Evolutionary conservation across 2,888 invertebrate species (phyloP).

Genomic region (Drosophila prostipennis): DNA sequence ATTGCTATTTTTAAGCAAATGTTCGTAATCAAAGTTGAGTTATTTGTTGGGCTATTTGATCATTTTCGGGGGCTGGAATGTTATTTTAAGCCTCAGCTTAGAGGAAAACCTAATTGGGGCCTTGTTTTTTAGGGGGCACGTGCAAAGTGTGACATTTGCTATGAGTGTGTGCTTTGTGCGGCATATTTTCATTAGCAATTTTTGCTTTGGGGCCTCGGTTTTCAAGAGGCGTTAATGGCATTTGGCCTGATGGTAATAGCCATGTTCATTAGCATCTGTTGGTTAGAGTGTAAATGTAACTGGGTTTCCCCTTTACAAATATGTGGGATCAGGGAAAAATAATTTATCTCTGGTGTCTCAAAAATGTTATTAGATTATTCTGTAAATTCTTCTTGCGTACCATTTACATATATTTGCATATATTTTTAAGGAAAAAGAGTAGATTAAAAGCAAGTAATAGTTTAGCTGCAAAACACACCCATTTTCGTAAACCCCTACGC

Average conservation of each 20-base stretch:
- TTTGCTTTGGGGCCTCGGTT: constrained; percentile 3
- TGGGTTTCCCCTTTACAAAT: constrained; percentile 5
- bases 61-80: not conserved
- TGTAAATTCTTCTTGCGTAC: too few relatives aligned
- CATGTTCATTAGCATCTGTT: constrained; percentile 28
- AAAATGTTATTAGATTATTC: not conserved
- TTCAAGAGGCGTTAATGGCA: constrained; percentile 29
- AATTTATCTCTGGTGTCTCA: not conserved
- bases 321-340: constrained; percentile 4
- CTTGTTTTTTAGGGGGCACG: constrained; percentile 11
- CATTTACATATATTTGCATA: too few relatives aligned
- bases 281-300: constrained; percentile 7
- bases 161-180: constrained; percentile 3
- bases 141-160: constrained; percentile 29
- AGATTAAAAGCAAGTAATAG: too few relatives aligned
- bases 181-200: constrained; percentile 12
- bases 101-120: constrained; percentile 18
- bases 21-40: not conserved
- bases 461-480: not conserved
- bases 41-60: not conserved
- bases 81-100: constrained; percentile 7
- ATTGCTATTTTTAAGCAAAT: constrained; percentile 7
- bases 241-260: constrained; percentile 15
- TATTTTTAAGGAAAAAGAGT: too few relatives aligned
- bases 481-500: constrained; percentile 1